Evolutionary conservation across 2,113 vertebrate species (phyloP).

Genomic region (Chaetops frenatus): DNA sequence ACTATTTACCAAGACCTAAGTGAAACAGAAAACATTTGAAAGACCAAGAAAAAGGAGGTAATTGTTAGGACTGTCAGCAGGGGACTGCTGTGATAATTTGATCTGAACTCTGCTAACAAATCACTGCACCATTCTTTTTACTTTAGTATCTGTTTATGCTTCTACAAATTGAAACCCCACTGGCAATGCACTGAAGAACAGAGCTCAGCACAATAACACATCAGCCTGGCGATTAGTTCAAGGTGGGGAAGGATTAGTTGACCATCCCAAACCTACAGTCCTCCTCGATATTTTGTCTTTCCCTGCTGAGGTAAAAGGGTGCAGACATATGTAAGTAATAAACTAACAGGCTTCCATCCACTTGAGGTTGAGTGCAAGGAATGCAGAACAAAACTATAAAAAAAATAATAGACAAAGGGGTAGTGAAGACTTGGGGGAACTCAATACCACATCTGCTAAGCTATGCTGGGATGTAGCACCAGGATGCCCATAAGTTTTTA

Average conservation of each 20-base stretch:
- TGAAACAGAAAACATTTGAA: constrained; percentile 88
- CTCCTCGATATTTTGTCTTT: constrained; percentile 94
- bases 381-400: constrained; percentile 99
- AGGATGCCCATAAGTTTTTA: constrained; percentile 62
- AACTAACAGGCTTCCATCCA: constrained; percentile 90
- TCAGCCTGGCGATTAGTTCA: constrained; percentile 95
- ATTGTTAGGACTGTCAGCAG: constrained; percentile 90
- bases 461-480: constrained; percentile 43
- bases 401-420: constrained; percentile 88
- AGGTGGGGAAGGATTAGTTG: constrained; percentile 95
- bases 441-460: constrained; percentile 77
- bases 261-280: constrained; percentile 81
- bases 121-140: constrained; percentile 88
- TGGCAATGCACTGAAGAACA: constrained; percentile 79
- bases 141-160: constrained; percentile 99
- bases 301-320: constrained; percentile 90
- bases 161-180: constrained; percentile 99
- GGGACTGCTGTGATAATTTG: constrained; percentile 95
- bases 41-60: constrained; percentile 75
- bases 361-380: constrained; percentile 89
- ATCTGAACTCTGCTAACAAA: constrained; percentile 98
- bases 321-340: constrained; percentile 99
- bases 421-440: constrained; percentile 70
- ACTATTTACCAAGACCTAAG: constrained; percentile 83
- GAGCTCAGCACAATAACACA: constrained; percentile 79